Evolutionary conservation across 1,140 invertebrate species (phyloP).

Genomic region (Magallana angulata): DNA sequence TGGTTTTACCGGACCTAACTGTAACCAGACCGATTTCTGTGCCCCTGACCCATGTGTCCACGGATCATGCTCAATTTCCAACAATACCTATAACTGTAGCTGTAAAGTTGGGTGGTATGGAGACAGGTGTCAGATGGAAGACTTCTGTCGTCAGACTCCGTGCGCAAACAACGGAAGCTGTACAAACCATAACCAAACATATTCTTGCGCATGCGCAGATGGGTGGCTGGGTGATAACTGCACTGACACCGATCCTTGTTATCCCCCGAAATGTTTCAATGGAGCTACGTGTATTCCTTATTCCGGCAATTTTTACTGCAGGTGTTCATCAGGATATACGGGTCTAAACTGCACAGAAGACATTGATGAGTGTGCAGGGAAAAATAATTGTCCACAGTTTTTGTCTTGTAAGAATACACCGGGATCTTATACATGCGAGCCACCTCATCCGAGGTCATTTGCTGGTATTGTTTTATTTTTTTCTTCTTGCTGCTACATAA

Average conservation of each 20-base stretch:
- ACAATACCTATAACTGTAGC: not conserved
- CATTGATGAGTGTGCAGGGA: not conserved
- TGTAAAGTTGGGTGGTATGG: constrained; percentile 12
- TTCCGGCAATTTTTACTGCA: not conserved
- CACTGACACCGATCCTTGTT: not conserved
- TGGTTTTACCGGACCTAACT: constrained; percentile 37
- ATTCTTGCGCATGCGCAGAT: not conserved
- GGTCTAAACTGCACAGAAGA: not conserved
- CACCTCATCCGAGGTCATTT: not conserved
- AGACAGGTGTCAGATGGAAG: constrained; percentile 9
- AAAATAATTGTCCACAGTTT: not conserved
- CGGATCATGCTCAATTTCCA: not conserved
- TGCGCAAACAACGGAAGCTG: constrained; percentile 14
- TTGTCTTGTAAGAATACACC: not conserved
- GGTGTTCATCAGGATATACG: not conserved
- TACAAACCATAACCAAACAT: constrained; percentile 14
- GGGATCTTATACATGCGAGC: not conserved
- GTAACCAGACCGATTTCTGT: constrained; percentile 27
- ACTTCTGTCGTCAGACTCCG: constrained; percentile 6
- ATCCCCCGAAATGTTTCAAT: constrained; percentile 7
- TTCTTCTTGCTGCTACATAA: too few relatives aligned
- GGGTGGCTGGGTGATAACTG: constrained; percentile 23
- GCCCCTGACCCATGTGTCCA: constrained; percentile 29
- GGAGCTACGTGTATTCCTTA: not conserved
- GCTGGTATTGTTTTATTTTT: not conserved